phyloP scores from a whole-genome alignment of 2,797 vertebrate genomes.

The Siniperca scherzeri region DNA sequence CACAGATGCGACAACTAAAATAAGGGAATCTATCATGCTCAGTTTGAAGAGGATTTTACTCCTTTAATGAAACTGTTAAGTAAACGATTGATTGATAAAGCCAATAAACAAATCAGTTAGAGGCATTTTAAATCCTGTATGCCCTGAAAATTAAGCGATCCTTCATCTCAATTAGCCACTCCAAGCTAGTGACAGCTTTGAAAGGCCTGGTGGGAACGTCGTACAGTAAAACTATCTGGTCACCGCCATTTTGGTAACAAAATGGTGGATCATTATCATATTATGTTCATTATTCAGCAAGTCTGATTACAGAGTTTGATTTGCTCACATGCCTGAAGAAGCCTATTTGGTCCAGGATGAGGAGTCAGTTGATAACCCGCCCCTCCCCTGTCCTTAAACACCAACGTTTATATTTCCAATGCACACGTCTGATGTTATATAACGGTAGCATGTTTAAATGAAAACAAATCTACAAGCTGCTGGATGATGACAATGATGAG shows the following conservation, averaged over 20 bases:
- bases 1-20: constrained; percentile 11
- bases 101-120: background rate
- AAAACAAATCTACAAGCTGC: too few species aligned
- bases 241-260: constrained; percentile 2
- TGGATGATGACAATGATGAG: too few species aligned
- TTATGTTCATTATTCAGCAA: background rate
- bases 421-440: too few species aligned
- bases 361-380: too few species aligned
- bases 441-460: too few species aligned
- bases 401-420: too few species aligned
- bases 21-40: too few species aligned
- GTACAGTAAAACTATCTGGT: background rate
- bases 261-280: constrained; percentile 7
- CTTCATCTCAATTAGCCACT: background rate
- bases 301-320: background rate
- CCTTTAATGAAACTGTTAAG: background rate
- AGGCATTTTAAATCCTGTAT: background rate
- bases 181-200: background rate
- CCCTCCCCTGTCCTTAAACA: too few species aligned
- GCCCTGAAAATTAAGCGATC: background rate
- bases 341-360: background rate
- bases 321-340: background rate
- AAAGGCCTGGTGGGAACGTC: background rate
- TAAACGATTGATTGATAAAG: background rate
- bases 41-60: background rate